These are phyloP conservation scores for Phortica variegata DNA, from an alignment of 1,140 invertebrate species.

Conservation along the genomic window DNA sequence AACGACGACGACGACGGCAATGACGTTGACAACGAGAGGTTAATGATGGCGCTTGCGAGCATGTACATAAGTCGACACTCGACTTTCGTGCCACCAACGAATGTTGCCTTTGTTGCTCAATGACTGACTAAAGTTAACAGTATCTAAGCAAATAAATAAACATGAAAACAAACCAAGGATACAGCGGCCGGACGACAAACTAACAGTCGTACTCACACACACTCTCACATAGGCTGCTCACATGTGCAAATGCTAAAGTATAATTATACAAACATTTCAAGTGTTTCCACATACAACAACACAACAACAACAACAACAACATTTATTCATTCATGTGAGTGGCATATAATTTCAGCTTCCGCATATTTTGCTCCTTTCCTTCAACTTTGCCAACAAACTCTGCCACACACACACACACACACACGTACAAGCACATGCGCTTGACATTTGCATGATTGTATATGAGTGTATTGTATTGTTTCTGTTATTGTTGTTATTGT, in stretches of 20 bases:
- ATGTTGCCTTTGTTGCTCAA: too few relatives aligned
- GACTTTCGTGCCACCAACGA: constrained; percentile 46
- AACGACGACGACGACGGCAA: constrained; percentile 4
- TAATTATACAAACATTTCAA: constrained; percentile 8
- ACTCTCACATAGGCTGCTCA: constrained; percentile 4
- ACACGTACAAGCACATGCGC: too few relatives aligned
- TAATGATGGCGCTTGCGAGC: neutral
- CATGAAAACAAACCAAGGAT: constrained; percentile 32
- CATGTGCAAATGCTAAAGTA: constrained; percentile 44
- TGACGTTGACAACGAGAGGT: too few relatives aligned
- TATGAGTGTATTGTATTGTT: constrained; percentile 52
- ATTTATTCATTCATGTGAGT: constrained; percentile 1
- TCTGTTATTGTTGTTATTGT: constrained; percentile 20
- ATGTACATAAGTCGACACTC: constrained; percentile 15
- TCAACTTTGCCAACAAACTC: too few relatives aligned
- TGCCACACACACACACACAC: too few relatives aligned
- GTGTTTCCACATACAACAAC: neutral
- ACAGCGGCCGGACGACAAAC: neutral
- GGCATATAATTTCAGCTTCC: constrained; percentile 54
- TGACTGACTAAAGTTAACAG: constrained; percentile 55
- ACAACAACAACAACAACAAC: neutral
- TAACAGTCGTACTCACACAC: constrained; percentile 2
- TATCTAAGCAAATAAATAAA: constrained; percentile 54
- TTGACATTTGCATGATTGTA: too few relatives aligned
- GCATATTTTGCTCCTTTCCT: constrained; percentile 21